Base-by-base conservation (phyloP, 2,113 vertebrate genomes). In the Thryonomys swinderianus region DNA sequence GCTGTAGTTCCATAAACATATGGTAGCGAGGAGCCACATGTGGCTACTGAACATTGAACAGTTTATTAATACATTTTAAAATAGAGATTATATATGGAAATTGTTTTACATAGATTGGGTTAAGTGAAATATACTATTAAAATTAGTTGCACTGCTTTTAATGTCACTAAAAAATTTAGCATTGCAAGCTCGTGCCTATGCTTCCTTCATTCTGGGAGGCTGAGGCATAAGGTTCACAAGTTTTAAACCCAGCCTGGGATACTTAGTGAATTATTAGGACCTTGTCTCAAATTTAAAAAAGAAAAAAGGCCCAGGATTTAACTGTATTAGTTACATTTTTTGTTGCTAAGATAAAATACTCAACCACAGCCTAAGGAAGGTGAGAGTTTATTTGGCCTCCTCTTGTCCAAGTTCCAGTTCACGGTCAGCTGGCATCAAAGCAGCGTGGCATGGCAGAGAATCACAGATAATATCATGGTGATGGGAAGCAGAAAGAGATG, bases 111-210 rank as follows among this genome's bases (percentile, higher is more conserved):
- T n/a, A 7, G 18, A 9, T 64, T 64, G 4, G 12, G 13, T 83
- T 89, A 73, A 69, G 73, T 85, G n/a, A 94, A 93, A 74, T 67
- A 51, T 11, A 53, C 18, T 25, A 12, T 71, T 84, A 45, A 71
- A 93, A 76, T 71, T 79, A 45, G 91, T 84, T 85, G 32, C 5
- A 85, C 37, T 82, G 30, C 67, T 86, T 91, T 91, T 67, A 45
- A 66, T 7, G 6, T 13, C 53, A 57, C 40, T 27, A 81, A 69
- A 90, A 87, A 82, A 51, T 55, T 34, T 34, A 78, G 51, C 8
- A 11, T 34, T 34, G 16, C 30, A 51, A 78, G 74, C 48, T 51
- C 17, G 11, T 34, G 48, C 48, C 30, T 53, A 14, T 34, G 34
- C 20, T 78, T 10, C 48, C 32, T 34, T 18, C 4, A 1, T 30